These are phyloP conservation scores for Heterohyrax brucei DNA, from an alignment of 2,797 vertebrate genomes.

Conservation along the genomic window DNA sequence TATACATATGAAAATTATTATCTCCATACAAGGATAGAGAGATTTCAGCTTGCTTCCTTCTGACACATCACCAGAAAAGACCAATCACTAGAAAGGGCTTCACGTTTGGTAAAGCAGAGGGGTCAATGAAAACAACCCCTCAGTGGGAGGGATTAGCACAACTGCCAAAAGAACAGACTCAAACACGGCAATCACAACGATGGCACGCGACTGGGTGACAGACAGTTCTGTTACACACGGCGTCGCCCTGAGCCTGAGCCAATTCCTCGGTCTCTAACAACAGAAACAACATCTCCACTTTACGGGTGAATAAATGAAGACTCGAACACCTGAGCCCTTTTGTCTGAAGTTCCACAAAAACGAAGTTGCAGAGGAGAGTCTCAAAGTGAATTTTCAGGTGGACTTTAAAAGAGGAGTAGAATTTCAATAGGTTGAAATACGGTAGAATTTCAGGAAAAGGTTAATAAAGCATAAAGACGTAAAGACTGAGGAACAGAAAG, in stretches of 20 bases:
- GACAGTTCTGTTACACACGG: not conserved
- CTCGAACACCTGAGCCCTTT: not conserved
- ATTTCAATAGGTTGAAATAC: not conserved
- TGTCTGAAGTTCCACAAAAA: not conserved
- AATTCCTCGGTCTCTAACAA: not conserved
- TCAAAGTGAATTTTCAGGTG: not conserved
- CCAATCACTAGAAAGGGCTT: not conserved
- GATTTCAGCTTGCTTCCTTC: no score
- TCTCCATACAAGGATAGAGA: not conserved
- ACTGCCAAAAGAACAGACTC: not conserved
- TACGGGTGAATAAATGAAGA: not conserved
- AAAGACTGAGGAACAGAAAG: conserved; percentile 7
- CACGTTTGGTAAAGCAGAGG: not conserved
- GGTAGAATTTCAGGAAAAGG: not conserved
- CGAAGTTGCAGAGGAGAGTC: not conserved
- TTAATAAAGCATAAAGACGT: not conserved
- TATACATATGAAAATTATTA: not conserved
- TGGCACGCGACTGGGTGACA: not conserved
- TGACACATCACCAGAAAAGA: not conserved
- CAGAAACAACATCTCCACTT: not conserved
- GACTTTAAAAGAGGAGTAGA: not conserved
- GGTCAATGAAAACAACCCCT: not conserved
- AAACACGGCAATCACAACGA: not conserved
- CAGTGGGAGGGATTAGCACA: not conserved
- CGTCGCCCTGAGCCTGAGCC: not conserved